phyloP scores from a whole-genome alignment of 2,113 vertebrate species.

The Cryptoleucopteryx plumbea region DNA sequence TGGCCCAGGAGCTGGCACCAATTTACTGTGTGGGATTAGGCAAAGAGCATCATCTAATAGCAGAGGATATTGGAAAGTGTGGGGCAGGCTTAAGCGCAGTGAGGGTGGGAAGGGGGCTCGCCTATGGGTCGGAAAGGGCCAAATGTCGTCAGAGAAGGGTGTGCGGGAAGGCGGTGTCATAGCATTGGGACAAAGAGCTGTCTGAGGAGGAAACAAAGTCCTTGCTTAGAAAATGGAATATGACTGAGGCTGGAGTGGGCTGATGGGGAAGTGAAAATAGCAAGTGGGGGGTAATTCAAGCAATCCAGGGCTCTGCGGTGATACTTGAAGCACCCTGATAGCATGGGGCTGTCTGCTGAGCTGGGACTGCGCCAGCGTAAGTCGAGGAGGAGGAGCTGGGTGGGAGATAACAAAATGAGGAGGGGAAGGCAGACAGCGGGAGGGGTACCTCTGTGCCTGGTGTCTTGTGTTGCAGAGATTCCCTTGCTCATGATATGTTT shows the following conservation, averaged over 20 bases:
- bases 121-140: neutral
- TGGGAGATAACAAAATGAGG: neutral
- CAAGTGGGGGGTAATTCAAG: neutral
- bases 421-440: neutral
- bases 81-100: neutral
- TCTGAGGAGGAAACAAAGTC: neutral
- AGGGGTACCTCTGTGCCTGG: neutral
- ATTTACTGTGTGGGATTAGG: neutral
- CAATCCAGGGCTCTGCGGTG: neutral
- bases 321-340: neutral
- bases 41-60: neutral
- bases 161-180: neutral
- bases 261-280: neutral
- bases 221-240: neutral
- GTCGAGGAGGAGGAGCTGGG: neutral
- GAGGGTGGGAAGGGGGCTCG: neutral
- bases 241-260: neutral
- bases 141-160: neutral
- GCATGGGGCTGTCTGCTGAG: neutral
- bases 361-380: neutral
- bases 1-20: neutral
- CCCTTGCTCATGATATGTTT: neutral
- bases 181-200: neutral
- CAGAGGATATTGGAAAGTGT: neutral
- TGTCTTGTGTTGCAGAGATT: neutral